A percentile compares a stretch with the other conserved stretches of the same genome.
Conservation (phyloP, 2,797 vertebrate genomes). For the Clarias laeviceps region DNA sequence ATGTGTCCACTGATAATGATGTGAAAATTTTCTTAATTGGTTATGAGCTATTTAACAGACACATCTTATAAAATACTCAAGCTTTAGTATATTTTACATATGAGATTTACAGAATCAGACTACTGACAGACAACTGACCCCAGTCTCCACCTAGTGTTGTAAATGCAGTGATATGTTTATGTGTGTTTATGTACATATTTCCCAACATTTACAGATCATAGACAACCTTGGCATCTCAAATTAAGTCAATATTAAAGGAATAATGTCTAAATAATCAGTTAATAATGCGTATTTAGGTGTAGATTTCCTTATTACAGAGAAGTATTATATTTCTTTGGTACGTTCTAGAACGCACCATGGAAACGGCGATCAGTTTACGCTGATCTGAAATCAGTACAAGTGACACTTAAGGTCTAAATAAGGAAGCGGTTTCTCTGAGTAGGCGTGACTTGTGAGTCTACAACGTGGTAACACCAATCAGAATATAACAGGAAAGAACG, state of each 20-base stretch:
- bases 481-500: accelerated
- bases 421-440: not conserved
- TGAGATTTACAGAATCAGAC: not conserved
- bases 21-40: not conserved
- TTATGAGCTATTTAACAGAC: not conserved
- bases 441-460: constrained; percentile 38
- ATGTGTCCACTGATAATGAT: not conserved
- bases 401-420: not conserved
- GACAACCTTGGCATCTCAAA: not conserved
- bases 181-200: not conserved
- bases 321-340: not conserved
- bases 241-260: not conserved
- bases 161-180: no score
- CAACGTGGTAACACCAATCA: constrained; percentile 60
- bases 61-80: not conserved
- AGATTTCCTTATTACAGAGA: not conserved
- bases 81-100: not conserved
- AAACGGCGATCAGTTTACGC: constrained; percentile 8
- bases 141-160: not conserved
- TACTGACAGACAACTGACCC: not conserved
- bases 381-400: constrained; percentile 7
- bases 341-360: not conserved
- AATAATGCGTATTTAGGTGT: not conserved
- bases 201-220: not conserved
- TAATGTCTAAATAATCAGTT: not conserved